phyloP scores from a whole-genome alignment of 2,888 invertebrate species.

The Girardia tigrina region DNA sequence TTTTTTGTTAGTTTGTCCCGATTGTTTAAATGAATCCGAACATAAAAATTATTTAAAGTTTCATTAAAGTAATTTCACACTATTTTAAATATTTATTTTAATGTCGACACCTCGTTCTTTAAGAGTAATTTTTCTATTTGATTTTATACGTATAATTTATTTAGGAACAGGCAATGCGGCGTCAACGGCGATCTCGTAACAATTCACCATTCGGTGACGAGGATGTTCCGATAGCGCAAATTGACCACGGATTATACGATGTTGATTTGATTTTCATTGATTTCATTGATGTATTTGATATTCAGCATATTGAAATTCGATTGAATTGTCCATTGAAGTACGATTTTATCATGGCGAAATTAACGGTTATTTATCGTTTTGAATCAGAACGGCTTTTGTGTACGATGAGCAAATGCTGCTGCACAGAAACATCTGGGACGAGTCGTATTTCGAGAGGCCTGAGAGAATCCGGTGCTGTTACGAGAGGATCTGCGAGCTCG shows the following conservation, averaged over 20 bases:
- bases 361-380: neutral
- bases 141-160: neutral
- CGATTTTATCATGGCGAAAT: neutral
- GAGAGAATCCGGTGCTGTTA: neutral
- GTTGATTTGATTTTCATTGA: neutral
- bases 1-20: too few species aligned
- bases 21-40: too few species aligned
- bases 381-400: conserved; percentile 58
- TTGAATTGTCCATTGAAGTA: neutral
- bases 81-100: too few species aligned
- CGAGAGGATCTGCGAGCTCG: neutral
- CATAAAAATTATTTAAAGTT: too few species aligned
- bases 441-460: neutral
- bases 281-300: neutral
- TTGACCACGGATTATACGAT: neutral
- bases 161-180: neutral
- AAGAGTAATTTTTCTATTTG: neutral
- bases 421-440: conserved; percentile 53
- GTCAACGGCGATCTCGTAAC: neutral
- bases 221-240: neutral
- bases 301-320: neutral
- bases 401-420: conserved; percentile 66
- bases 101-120: neutral
- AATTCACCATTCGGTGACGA: conserved; percentile 15
- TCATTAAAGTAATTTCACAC: too few species aligned